Percentiles rank a stretch among this genome's conserved stretches.
These are phyloP conservation scores for Dexiosoma caninum DNA, from an alignment of 2,888 invertebrate genomes.

Conservation along the genomic window DNA sequence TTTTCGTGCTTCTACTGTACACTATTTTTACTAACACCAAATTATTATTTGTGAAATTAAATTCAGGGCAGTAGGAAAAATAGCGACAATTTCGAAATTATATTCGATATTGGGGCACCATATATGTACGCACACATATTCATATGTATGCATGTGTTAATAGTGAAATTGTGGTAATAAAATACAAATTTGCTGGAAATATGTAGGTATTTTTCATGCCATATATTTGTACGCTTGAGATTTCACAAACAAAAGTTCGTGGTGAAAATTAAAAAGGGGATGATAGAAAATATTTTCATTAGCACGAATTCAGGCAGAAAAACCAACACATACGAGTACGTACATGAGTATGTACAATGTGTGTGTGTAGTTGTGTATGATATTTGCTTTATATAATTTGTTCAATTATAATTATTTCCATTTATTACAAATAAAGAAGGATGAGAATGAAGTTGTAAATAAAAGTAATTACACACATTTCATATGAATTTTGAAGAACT, in stretches of 20 bases:
- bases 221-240: not conserved
- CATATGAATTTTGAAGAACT: not conserved
- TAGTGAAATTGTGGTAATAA: no score
- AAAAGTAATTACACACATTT: not conserved
- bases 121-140: no score
- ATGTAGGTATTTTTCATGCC: no score
- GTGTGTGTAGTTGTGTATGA: not conserved
- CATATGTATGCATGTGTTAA: no score
- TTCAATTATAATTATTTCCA: constrained; percentile 25
- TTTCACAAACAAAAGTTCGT: not conserved
- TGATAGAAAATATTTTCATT: not conserved
- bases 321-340: not conserved
- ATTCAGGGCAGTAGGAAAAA: no score
- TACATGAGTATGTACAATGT: not conserved
- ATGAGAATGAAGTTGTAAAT: not conserved
- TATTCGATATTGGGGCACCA: no score
- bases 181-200: no score
- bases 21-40: no score
- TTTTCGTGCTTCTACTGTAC: no score
- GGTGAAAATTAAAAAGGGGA: no score
- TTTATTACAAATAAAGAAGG: not conserved
- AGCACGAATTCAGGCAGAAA: not conserved
- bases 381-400: not conserved
- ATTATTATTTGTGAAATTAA: no score
- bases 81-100: no score